Percentiles rank a stretch among this genome's conserved stretches.
These are phyloP conservation scores for Chelidonichthys spinosus DNA, from an alignment of 2,797 vertebrate genomes.

Conservation along the genomic window DNA sequence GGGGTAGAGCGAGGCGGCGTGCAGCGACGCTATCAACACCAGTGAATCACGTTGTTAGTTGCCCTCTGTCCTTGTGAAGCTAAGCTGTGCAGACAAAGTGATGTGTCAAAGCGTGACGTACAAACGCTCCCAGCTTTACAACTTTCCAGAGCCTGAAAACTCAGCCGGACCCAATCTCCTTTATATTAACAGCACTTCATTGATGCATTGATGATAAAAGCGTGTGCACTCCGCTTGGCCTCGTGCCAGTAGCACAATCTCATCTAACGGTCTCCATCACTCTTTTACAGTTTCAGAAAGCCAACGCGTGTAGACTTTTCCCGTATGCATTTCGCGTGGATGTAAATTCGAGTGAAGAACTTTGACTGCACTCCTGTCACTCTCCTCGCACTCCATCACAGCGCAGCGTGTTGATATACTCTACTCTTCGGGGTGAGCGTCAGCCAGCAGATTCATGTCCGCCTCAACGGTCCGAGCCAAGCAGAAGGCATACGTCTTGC, in stretches of 20 bases:
- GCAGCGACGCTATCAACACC: slow-evolving; percentile 52
- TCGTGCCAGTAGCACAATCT: slow-evolving; percentile 5
- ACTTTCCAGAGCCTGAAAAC: slow-evolving; percentile 33
- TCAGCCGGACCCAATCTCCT: slow-evolving; percentile 1
- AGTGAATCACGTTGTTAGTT: slow-evolving; percentile 60
- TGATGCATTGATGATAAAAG: slow-evolving; percentile 20
- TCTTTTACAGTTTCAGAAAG: not conserved
- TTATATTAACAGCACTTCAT: not conserved
- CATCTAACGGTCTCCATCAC: not conserved
- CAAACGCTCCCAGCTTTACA: slow-evolving; percentile 29
- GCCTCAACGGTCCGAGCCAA: slow-evolving; percentile 41
- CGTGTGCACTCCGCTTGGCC: slow-evolving; percentile 12
- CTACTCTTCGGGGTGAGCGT: slow-evolving; percentile 52
- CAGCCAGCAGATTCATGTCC: slow-evolving; percentile 67
- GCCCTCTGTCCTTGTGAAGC: slow-evolving; percentile 57
- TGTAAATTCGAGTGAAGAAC: slow-evolving; percentile 23
- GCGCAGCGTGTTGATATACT: slow-evolving; percentile 49
- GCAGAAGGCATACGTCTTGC: slow-evolving; percentile 66
- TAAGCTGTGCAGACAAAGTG: slow-evolving; percentile 64
- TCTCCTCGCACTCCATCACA: slow-evolving; percentile 35
- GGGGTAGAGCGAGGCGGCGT: slow-evolving; percentile 22
- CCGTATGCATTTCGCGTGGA: not conserved
- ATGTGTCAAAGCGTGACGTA: slow-evolving; percentile 60
- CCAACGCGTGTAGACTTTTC: not conserved
- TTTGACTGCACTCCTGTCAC: slow-evolving; percentile 16